phyloP scores from a whole-genome alignment of 2,888 invertebrate species.

The Drosophila infuscata region DNA sequence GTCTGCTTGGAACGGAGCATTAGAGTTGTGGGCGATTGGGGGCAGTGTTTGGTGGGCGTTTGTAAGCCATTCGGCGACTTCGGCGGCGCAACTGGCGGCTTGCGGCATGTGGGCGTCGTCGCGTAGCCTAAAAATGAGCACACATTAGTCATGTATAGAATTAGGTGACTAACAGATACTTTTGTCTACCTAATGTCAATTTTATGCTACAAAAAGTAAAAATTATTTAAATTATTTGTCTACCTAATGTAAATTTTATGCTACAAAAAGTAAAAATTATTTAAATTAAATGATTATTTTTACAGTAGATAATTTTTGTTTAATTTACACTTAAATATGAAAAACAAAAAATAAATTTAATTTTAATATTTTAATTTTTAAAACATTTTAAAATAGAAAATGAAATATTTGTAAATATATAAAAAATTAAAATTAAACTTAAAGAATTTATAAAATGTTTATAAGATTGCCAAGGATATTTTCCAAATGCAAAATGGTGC shows the following conservation, averaged over 20 bases:
- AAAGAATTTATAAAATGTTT: background rate
- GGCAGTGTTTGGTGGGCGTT: constrained; percentile 71
- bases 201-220: too few relatives aligned
- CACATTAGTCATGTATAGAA: background rate
- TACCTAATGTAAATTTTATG: too few relatives aligned
- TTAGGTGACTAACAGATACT: background rate
- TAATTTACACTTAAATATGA: too few relatives aligned
- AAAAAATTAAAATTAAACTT: too few relatives aligned
- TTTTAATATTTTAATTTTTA: too few relatives aligned
- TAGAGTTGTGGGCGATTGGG: constrained; percentile 58
- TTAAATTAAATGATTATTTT: background rate
- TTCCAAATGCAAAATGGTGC: too few relatives aligned
- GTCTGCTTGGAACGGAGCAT: constrained; percentile 38
- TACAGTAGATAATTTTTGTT: too few relatives aligned
- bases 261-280: too few relatives aligned
- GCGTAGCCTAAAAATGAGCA: constrained; percentile 40
- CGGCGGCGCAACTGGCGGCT: constrained; percentile 79
- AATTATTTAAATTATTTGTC: too few relatives aligned
- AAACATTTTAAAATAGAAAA: too few relatives aligned
- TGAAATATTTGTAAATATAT: accelerated
- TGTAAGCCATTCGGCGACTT: constrained; percentile 76
- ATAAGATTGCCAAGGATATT: background rate
- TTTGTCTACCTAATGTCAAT: background rate
- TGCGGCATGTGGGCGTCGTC: constrained; percentile 63
- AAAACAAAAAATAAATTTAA: background rate